These are phyloP conservation scores for Nephrotoma guestfalica DNA, from an alignment of 2,888 invertebrate genomes.

Conservation along the genomic window DNA sequence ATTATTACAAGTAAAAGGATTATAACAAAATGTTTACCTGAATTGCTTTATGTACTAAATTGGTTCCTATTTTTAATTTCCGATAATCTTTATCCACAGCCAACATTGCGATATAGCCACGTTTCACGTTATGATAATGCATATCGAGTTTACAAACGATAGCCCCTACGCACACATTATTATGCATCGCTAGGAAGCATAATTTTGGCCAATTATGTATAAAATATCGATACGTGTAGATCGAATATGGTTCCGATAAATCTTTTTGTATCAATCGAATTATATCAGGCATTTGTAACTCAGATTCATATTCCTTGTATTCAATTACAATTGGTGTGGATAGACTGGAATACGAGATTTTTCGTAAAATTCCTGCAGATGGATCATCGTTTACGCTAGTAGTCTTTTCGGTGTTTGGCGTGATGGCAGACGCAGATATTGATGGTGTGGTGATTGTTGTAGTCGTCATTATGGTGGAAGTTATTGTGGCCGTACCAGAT, in stretches of 20 bases:
- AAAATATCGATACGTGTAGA: conserved; percentile 99
- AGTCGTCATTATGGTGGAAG: not conserved
- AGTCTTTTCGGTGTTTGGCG: not conserved
- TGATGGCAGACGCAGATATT: not conserved
- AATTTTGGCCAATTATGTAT: conserved; percentile 99
- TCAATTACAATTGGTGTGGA: conserved; percentile 13
- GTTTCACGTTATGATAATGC: conserved; percentile 73
- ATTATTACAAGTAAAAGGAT: too few relatives aligned
- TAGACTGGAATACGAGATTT: not conserved
- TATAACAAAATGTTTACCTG: conserved; percentile 31
- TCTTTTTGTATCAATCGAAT: conserved; percentile 99
- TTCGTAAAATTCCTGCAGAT: not conserved
- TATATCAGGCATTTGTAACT: conserved; percentile 95
- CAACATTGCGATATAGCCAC: conserved; percentile 99
- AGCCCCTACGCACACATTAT: conserved; percentile 83
- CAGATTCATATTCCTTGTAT: conserved; percentile 78
- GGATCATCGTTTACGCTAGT: not conserved
- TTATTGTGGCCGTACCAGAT: not conserved
- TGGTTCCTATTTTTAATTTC: conserved; percentile 84
- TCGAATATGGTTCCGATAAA: conserved; percentile 98
- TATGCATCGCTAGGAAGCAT: conserved; percentile 89
- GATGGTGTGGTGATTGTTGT: not conserved
- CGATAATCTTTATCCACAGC: conserved; percentile 94
- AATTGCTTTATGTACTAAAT: conserved; percentile 63
- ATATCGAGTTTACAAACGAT: conserved; percentile 97